A percentile compares a stretch with the other conserved stretches of the same genome.
Conservation (phyloP, 1,140 invertebrate genomes). For the Lanistes nyassanus region DNA sequence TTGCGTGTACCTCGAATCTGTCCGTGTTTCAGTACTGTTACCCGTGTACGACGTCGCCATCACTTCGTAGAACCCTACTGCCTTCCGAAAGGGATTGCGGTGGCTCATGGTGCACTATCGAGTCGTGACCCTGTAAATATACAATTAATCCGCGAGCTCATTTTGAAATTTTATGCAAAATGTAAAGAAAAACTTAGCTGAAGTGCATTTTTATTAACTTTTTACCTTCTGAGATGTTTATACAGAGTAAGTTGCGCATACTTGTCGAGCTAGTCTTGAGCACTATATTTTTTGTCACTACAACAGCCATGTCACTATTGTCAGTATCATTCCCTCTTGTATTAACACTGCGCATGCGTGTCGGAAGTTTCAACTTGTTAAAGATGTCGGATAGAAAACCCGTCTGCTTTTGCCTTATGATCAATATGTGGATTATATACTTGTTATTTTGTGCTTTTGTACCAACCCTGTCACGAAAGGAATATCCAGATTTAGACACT, state of each 20-base stretch:
- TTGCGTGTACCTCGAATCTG: conserved; percentile 27
- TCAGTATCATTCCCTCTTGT: background rate
- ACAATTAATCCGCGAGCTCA: conserved; percentile 17
- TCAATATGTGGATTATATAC: conserved; percentile 26
- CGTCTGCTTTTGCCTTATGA: conserved; percentile 18
- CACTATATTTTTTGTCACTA: conserved; percentile 6
- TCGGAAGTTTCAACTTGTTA: conserved; percentile 15
- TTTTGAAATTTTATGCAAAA: background rate
- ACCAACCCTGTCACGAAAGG: conserved; percentile 1
- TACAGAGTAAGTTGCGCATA: background rate
- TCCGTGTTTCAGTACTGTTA: conserved; percentile 18
- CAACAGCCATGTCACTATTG: background rate
- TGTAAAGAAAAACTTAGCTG: background rate
- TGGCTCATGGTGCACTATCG: conserved; percentile 36
- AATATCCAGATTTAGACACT: conserved; percentile 11
- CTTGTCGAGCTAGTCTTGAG: background rate
- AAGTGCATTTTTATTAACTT: background rate
- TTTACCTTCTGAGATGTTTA: too few species aligned
- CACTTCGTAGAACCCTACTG: conserved; percentile 54
- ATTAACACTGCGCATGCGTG: conserved; percentile 27
- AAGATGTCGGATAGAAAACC: conserved; percentile 4
- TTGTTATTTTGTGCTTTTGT: conserved; percentile 17
- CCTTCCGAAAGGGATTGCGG: conserved; percentile 38
- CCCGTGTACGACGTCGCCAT: conserved; percentile 45
- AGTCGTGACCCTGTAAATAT: conserved; percentile 16